phyloP scores from a whole-genome alignment of 35 echinoderm and acorn worm genomes.

The Ophioderma brevispina region DNA sequence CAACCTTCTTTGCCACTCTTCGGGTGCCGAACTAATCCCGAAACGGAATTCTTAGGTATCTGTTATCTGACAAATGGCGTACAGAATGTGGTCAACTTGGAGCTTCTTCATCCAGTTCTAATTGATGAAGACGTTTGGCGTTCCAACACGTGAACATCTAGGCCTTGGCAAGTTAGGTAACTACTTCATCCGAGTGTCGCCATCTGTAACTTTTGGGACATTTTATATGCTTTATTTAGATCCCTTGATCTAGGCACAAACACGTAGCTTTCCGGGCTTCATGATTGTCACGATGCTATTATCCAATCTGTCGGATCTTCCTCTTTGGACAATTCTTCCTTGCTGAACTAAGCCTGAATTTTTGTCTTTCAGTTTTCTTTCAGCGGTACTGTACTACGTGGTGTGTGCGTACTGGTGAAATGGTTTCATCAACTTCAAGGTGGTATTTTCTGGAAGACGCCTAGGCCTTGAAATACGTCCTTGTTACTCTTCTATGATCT shows the following conservation, averaged over 20 bases:
- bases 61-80: slow-evolving; percentile 51
- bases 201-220: slow-evolving; percentile 38
- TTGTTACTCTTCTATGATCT: slow-evolving; percentile 21
- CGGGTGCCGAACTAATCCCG: slow-evolving; percentile 45
- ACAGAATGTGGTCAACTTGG: slow-evolving; percentile 41
- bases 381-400: slow-evolving; percentile 27
- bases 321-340: slow-evolving; percentile 25
- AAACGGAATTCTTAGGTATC: slow-evolving; percentile 66
- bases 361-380: slow-evolving; percentile 51
- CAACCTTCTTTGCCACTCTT: slow-evolving; percentile 58
- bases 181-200: slow-evolving; percentile 32
- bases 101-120: slow-evolving; percentile 54
- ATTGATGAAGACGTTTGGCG: slow-evolving; percentile 49
- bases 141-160: slow-evolving; percentile 35
- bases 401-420: slow-evolving; percentile 35
- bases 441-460: neutral
- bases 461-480: slow-evolving; percentile 44
- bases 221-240: slow-evolving; percentile 59
- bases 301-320: slow-evolving; percentile 58
- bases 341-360: slow-evolving; percentile 1
- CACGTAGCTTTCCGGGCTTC: slow-evolving; percentile 53
- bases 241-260: slow-evolving; percentile 59
- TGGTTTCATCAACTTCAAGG: slow-evolving; percentile 23
- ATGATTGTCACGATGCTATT: slow-evolving; percentile 39
- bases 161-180: slow-evolving; percentile 35